Base-by-base conservation (phyloP, 2,113 vertebrate genomes). In the Australoheros scitulus region DNA sequence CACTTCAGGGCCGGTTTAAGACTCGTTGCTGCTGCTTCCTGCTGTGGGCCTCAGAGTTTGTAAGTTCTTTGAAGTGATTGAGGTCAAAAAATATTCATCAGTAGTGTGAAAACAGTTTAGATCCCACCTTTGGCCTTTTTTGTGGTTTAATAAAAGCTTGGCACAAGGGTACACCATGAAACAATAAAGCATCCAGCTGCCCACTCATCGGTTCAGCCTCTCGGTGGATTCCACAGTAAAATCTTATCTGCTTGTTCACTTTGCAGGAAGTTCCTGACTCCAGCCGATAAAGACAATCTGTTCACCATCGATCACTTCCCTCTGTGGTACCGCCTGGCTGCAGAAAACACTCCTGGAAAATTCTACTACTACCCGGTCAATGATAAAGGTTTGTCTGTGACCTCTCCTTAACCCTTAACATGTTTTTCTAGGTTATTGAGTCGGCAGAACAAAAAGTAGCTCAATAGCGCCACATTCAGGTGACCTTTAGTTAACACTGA, bases 231-330 rank as follows among this genome's bases (percentile, higher is more conserved):
- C 22, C 22, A 60, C n/a, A 72, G 7, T 56, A 17, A 74, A 79
- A 74, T 11, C 9, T 61, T 26, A 5, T 2, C 52, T 10, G 6
- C 47, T 70, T 85, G 2, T 34, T 2, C 29, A 52, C 26, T 47
- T 84, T 11, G 34, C 90, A 99, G 98, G 86, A 97, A 88, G 86
- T 99, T 99, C 89, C 94, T 99, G 94, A 97, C 96, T 0, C 65
- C 85, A 1, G 81, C 81, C 1, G 97, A 99, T 9, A 97, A 97
- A 83, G 91, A 93, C 75, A 99, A 97, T 78, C 90, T 97, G 81
- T 99, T 98, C 93, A 98, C 97, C 55, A 91, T 97, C 86, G 97
- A 99, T 84, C 97, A 97, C 91, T 99, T 98, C 86, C 98, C 98
- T 0, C 94, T 98, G 79, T 99, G 98, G 98, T 99, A 99, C 90